Evolutionary conservation across 2,888 invertebrate species (phyloP).

Genomic region (Stenotaenia linearis): DNA sequence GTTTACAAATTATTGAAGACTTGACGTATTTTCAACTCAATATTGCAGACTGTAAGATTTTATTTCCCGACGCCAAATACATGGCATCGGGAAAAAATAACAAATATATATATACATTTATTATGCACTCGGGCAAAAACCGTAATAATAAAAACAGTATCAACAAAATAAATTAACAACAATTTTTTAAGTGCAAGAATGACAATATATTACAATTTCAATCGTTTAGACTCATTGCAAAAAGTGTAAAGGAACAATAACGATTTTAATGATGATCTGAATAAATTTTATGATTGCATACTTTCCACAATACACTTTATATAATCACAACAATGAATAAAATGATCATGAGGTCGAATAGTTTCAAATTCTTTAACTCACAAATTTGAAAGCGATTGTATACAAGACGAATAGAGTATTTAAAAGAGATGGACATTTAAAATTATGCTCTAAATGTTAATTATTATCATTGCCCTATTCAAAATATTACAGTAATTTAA

Average conservation of each 20-base stretch:
- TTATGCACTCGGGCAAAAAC: neutral
- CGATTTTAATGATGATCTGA: neutral
- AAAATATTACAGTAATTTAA: neutral
- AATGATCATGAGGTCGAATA: neutral
- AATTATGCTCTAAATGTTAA: neutral
- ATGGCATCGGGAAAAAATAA: neutral
- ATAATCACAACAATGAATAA: neutral
- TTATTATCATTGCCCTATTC: neutral
- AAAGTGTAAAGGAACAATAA: neutral
- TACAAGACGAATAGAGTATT: neutral
- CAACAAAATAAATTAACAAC: conserved; percentile 8
- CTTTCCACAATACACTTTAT: neutral
- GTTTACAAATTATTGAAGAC: neutral
- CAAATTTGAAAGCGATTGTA: neutral
- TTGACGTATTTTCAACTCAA: neutral
- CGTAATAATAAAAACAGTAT: neutral
- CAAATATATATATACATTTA: neutral
- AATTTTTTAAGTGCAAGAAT: neutral
- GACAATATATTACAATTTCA: neutral
- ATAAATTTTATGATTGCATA: neutral
- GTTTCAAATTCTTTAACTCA: neutral
- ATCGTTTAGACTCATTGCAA: neutral
- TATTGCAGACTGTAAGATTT: neutral
- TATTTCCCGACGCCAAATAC: neutral
- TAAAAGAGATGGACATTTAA: neutral